These are phyloP conservation scores for Montipora sp. DNA, from an alignment of 64 coral and sea anemone genomes.

Conservation along the genomic window DNA sequence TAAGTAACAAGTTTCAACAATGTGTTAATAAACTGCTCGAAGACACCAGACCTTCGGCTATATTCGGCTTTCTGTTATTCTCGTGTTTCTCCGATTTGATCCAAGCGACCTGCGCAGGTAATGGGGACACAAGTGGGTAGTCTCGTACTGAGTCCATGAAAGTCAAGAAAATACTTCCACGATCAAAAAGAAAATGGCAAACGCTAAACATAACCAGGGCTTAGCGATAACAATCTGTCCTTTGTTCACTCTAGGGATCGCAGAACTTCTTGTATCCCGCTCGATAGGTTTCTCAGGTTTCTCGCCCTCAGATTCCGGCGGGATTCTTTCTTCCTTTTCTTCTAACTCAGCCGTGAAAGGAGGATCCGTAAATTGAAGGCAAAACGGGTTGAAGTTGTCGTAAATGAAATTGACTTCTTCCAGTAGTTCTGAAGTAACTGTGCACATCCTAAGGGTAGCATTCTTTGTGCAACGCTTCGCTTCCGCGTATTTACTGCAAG, in stretches of 20 bases:
- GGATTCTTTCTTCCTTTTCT: background rate
- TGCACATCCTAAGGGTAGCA: background rate
- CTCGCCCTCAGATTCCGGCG: background rate
- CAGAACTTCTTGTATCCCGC: background rate
- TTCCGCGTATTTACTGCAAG: conserved; percentile 4
- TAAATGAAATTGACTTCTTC: conserved; percentile 2
- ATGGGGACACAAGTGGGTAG: too few species aligned
- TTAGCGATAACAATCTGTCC: background rate
- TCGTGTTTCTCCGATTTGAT: too few species aligned
- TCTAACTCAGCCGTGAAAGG: too few species aligned
- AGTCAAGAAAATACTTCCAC: too few species aligned
- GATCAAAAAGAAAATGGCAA: too few species aligned
- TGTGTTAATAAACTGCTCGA: too few species aligned
- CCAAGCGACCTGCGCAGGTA: too few species aligned
- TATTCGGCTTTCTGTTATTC: too few species aligned
- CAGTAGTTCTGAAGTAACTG: background rate
- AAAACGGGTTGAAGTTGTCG: conserved; percentile 26
- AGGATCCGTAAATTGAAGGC: background rate
- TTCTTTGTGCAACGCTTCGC: background rate
- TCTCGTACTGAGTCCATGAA: too few species aligned
- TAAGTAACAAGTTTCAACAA: too few species aligned
- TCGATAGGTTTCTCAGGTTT: background rate
- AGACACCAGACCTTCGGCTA: too few species aligned
- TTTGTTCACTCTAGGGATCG: background rate
- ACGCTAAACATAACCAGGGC: too few species aligned